Conservation (phyloP, 2,888 invertebrate genomes). For the Timandra comae region DNA sequence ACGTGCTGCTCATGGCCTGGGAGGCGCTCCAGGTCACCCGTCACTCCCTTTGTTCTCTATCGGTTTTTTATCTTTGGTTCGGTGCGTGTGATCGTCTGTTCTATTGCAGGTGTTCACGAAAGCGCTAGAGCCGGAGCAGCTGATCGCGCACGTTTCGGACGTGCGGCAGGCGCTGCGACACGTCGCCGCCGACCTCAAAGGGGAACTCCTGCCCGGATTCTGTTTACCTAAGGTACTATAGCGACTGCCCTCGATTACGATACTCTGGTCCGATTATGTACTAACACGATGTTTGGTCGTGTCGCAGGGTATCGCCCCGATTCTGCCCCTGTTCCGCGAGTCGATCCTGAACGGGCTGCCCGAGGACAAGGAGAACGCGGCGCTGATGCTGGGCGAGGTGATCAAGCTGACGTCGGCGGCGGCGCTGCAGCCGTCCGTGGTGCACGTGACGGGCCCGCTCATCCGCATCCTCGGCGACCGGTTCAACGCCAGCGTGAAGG, state of each 20-base stretch:
- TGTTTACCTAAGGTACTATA: conserved; percentile 88
- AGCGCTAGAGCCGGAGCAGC: conserved; percentile 89
- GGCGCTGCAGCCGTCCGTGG: conserved; percentile 95
- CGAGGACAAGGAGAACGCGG: conserved; percentile 96
- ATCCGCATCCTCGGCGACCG: conserved; percentile 98
- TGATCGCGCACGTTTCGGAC: conserved; percentile 91
- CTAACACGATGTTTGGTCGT: no score
- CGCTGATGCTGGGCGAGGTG: conserved; percentile 90
- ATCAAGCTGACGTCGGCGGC: conserved; percentile 89
- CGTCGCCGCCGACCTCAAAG: conserved; percentile 90
- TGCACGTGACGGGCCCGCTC: conserved; percentile 97
- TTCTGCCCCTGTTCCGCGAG: conserved; percentile 96
- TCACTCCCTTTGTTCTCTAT: no score
- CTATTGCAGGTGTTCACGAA: conserved; percentile 84
- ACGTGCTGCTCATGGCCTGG: conserved; percentile 87
- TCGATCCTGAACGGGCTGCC: conserved; percentile 96
- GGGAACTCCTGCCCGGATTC: conserved; percentile 91
- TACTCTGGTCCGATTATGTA: no score
- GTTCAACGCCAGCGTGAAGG: conserved; percentile 95
- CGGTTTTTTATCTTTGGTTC: no score
- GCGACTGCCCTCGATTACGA: neutral
- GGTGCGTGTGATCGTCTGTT: no score
- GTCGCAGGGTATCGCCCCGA: conserved; percentile 90
- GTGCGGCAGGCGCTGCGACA: conserved; percentile 95
- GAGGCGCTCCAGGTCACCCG: conserved; percentile 80